Base-by-base conservation (phyloP, 2,888 invertebrate genomes). In the Hanleya hanleyi region DNA sequence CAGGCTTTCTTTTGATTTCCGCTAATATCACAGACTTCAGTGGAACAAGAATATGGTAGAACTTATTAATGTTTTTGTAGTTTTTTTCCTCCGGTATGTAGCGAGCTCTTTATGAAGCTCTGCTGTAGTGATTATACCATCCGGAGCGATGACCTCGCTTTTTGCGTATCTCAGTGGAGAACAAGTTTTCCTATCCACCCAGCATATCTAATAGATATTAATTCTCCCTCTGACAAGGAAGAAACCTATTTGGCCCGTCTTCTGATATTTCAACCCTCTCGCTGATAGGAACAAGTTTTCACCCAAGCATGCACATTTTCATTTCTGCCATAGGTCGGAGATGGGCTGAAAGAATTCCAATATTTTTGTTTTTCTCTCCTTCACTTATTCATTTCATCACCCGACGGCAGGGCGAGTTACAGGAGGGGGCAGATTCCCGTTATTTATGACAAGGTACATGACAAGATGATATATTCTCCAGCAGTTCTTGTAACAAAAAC, bases 141-240 rank as follows among this genome's bases (percentile, higher is more conserved):
- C 47, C 22, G 18, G 47, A 47, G n/a, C 22, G 47, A 47, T 41
- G 18, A 41, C 9, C 41, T 18, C 9, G 41, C 18, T 18, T 41
- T 41, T 41, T 41, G 41, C 41, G n/a, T 41, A 41, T 41, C 41
- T 41, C 41, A 12, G 9, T 12, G 41, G 32, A 15, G 22, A 57
- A 57, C 57, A 57, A 57, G 57, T 57, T 57, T 57, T 22, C 57
- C 32, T 57, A 29, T 57, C 57, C 57, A 57, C 57, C 57, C 57
- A 57, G 26, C 57, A 12, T 57, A 57, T 57, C 57, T 57, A 57
- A 57, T 57, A 29, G 57, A 57, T 57, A 57, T 57, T 57, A 57
- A 57, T 29, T 57, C 57, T 57, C 29, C 57, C 9, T 2, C 22
- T 32, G 22, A 4, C 47, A 18, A 18, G 3, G 3, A 47, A 47